Evolutionary conservation across 1,140 invertebrate species (phyloP).

Genomic region (Bombus vancouverensis): DNA sequence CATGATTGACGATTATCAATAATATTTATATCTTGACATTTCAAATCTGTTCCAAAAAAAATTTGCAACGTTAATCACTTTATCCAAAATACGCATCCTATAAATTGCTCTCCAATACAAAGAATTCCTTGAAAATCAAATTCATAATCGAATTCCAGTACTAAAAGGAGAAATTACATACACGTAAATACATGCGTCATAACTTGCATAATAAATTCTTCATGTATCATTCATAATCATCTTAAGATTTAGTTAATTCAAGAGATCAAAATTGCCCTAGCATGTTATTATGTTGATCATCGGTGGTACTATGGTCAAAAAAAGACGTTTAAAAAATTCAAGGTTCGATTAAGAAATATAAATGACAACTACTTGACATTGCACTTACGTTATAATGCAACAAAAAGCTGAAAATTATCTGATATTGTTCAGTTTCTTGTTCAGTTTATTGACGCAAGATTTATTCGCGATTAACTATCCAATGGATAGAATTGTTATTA

Average conservation of each 20-base stretch:
- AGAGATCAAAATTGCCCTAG: too few species aligned
- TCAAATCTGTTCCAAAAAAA: neutral
- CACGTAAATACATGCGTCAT: neutral
- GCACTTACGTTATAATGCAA: neutral
- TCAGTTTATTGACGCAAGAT: neutral
- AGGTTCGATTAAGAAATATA: neutral
- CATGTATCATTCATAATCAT: too few species aligned
- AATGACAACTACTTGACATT: neutral
- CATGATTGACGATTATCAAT: conserved; percentile 15
- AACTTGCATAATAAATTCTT: neutral
- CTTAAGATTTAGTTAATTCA: too few species aligned
- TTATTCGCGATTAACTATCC: neutral
- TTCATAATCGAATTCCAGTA: too few species aligned
- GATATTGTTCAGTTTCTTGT: neutral
- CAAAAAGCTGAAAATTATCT: neutral
- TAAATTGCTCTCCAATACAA: too few species aligned
- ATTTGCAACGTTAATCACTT: neutral
- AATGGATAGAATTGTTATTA: neutral
- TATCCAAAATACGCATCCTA: neutral
- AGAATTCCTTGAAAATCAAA: neutral
- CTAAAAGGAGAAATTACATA: neutral
- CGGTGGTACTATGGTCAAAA: too few species aligned
- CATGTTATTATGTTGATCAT: too few species aligned
- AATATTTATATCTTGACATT: neutral
- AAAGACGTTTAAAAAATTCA: neutral